Percentiles rank a stretch among this genome's conserved stretches.
Conservation (phyloP, 2,797 vertebrate genomes). For the Zenarchopterus dispar region DNA sequence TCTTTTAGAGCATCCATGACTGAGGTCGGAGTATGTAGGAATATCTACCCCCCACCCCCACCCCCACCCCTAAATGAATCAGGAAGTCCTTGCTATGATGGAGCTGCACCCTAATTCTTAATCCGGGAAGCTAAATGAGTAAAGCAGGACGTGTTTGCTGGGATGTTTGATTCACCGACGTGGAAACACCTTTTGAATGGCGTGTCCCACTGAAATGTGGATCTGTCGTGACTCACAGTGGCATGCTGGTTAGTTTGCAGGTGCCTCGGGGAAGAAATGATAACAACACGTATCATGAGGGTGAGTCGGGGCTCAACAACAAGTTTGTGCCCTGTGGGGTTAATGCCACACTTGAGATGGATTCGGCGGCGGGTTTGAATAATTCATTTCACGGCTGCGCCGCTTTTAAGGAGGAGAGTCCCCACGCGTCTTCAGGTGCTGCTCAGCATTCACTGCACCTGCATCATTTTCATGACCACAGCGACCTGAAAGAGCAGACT, state of each 20-base stretch:
- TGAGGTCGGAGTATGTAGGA: too few species aligned
- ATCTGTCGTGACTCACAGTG: not conserved
- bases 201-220: constrained; percentile 5
- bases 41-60: too few species aligned
- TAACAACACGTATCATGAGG: constrained; percentile 22
- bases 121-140: not conserved
- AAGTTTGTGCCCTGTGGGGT: constrained; percentile 21
- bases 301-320: constrained; percentile 18
- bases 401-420: constrained; percentile 10
- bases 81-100: not conserved
- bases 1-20: too few species aligned
- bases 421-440: constrained; percentile 1
- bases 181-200: not conserved
- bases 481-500: not conserved
- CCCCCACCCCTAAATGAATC: too few species aligned
- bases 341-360: constrained; percentile 28
- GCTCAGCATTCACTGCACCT: not conserved
- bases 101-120: not conserved
- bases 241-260: not conserved
- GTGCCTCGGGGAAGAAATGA: constrained; percentile 15
- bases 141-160: constrained; percentile 1
- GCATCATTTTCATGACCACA: not conserved
- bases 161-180: constrained; percentile 10
- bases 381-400: constrained; percentile 14
- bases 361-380: constrained; percentile 28